These are phyloP conservation scores for Pao palembangensis DNA, from an alignment of 2,113 vertebrate genomes.

Conservation along the genomic window DNA sequence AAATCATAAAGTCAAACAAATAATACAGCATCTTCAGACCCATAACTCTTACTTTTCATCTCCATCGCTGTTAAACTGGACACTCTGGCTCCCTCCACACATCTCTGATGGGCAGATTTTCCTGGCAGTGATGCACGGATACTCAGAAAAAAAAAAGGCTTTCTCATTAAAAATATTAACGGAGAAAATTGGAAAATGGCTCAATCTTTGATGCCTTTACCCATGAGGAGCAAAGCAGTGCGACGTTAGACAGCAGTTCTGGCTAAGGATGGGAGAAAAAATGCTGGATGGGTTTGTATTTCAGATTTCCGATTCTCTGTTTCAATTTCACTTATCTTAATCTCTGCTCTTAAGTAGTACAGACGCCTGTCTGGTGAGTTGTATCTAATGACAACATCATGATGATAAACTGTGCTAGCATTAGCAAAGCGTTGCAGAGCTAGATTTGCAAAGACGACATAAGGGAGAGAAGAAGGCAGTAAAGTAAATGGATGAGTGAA, in stretches of 20 bases:
- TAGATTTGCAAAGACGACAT: conserved; percentile 6
- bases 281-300: neutral
- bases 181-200: too few relatives aligned
- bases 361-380: conserved; percentile 3
- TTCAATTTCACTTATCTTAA: conserved; percentile 16
- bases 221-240: neutral
- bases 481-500: conserved; percentile 21
- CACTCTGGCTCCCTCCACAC: too few relatives aligned
- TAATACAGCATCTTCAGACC: neutral
- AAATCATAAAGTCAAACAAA: too few relatives aligned
- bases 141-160: too few relatives aligned
- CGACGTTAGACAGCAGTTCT: neutral
- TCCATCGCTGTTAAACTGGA: conserved; percentile 3
- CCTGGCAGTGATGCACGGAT: too few relatives aligned
- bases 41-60: conserved; percentile 10
- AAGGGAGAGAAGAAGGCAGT: neutral
- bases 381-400: conserved; percentile 16
- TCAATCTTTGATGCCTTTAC: too few relatives aligned
- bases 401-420: conserved; percentile 7
- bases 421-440: neutral
- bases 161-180: too few relatives aligned
- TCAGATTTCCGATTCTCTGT: conserved; percentile 7
- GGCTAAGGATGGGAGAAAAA: neutral
- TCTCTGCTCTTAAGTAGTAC: conserved; percentile 17
- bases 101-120: too few relatives aligned